A percentile compares a stretch with the other conserved stretches of the same genome.
These are phyloP conservation scores for Tipula lateralis DNA, from an alignment of 2,888 invertebrate genomes.

Conservation along the genomic window DNA sequence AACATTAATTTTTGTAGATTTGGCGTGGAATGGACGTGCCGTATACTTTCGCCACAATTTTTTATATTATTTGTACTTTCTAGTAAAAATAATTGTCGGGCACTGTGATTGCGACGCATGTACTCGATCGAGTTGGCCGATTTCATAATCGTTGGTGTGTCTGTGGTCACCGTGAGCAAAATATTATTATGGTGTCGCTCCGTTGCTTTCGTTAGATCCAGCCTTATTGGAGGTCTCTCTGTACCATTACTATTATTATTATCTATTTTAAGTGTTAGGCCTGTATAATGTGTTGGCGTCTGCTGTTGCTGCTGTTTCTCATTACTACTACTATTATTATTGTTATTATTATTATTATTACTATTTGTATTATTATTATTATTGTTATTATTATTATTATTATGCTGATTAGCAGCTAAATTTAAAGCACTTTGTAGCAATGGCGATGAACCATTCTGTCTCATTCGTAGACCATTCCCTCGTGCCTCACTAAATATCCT, in stretches of 20 bases:
- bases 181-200: conserved; percentile 44
- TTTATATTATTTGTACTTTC: conserved; percentile 35
- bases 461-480: conserved; percentile 48
- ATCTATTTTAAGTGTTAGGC: background rate
- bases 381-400: conserved; percentile 20
- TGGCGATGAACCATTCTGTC: conserved; percentile 50
- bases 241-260: conserved; percentile 29
- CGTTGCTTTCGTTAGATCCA: conserved; percentile 29
- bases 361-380: background rate
- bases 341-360: background rate
- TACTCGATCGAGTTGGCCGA: conserved; percentile 43
- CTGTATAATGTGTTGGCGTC: conserved; percentile 14
- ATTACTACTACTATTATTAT: conserved; percentile 30
- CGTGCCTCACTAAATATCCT: conserved; percentile 49
- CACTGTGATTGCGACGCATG: conserved; percentile 48
- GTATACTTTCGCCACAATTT: conserved; percentile 37
- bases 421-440: conserved; percentile 48
- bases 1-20: conserved; percentile 43
- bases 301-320: conserved; percentile 31
- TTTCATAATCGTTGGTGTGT: background rate
- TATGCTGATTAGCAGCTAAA: conserved; percentile 38
- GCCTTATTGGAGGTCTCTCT: conserved; percentile 43
- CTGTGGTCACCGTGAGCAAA: conserved; percentile 44
- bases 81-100: conserved; percentile 44
- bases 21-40: conserved; percentile 48